Evolutionary conservation across 2,113 vertebrate genomes (phyloP), one percentile per base, ranked within the genome.

Genomic region (Ailuropoda melanoleuca): DNA sequence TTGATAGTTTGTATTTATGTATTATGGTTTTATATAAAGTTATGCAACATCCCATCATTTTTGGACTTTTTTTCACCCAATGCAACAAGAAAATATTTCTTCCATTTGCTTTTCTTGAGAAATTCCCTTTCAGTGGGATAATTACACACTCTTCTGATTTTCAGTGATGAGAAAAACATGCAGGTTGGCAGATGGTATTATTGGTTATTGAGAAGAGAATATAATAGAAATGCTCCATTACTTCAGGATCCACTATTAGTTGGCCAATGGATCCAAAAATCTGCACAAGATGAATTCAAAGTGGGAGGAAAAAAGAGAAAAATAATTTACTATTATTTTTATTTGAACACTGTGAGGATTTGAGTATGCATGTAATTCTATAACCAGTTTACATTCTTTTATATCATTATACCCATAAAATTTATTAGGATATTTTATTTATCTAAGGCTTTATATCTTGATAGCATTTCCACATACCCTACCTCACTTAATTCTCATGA

Each of bases 161-260:
- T 9, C 0, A 74, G 34, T 88, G 29, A 96, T 72, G 68, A 95
- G 74, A 72, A 85, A 93, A 50, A 48, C 37, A 62, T 4, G 37
- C 39, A 80, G 29, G 43, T 93, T 92, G 72, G 46, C 92, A 98
- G 83, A 97, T 90, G 74, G 70, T 80, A 46, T 50, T 82, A 78
- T n/a, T 88, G 24, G 23, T 85, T 85, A 62, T 48, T 74, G 89
- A 93, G 72, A 89, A 62, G 56, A 13, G 2, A 77, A 88, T 64
- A n/a, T 78, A 88, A 66, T 26, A 85, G 68, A 77, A 95, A 93
- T 66, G 37, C 66, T 78, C 11, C 8, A 10, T 95, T 58, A 4
- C 24, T 29, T 6, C 19, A 75, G 19, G n/a, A 75, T 62, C 46
- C 34, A 58, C 23, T 72, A 31, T 75, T 78, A 72, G 14, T 29